Evolutionary conservation across 2,888 invertebrate genomes (phyloP).

Genomic region (Cryptus viduatorius): DNA sequence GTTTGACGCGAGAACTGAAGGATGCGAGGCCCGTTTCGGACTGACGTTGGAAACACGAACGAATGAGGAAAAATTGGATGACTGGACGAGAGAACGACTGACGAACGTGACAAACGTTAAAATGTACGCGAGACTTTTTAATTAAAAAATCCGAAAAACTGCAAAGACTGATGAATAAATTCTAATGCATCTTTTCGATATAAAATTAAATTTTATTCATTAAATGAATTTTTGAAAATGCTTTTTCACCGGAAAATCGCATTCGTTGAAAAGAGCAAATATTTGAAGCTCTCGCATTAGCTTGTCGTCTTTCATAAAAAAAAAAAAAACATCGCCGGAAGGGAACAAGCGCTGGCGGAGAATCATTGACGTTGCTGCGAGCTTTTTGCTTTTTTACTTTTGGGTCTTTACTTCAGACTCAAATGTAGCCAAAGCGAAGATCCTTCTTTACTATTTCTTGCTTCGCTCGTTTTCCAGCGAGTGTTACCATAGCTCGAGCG

Average conservation of each 20-base stretch:
- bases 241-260: too few relatives aligned
- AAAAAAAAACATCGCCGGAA: too few relatives aligned
- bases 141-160: neutral
- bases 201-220: too few relatives aligned
- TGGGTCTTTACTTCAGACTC: too few relatives aligned
- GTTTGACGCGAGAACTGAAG: neutral
- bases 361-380: too few relatives aligned
- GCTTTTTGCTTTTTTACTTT: too few relatives aligned
- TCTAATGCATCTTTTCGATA: neutral
- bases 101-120: neutral
- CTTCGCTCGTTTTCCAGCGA: constrained; percentile 43
- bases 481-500: constrained; percentile 36
- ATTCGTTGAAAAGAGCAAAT: too few relatives aligned
- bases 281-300: too few relatives aligned
- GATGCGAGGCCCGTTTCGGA: neutral
- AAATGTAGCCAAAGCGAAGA: too few relatives aligned
- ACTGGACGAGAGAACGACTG: neutral
- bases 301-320: too few relatives aligned
- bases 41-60: neutral
- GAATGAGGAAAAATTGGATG: neutral
- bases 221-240: too few relatives aligned
- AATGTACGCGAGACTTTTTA: neutral
- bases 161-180: neutral
- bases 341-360: too few relatives aligned
- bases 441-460: constrained; percentile 29